Evolutionary conservation across 1,140 invertebrate species (phyloP), one percentile per base, ranked within the genome.

Genomic region (Elysia chlorotica): DNA sequence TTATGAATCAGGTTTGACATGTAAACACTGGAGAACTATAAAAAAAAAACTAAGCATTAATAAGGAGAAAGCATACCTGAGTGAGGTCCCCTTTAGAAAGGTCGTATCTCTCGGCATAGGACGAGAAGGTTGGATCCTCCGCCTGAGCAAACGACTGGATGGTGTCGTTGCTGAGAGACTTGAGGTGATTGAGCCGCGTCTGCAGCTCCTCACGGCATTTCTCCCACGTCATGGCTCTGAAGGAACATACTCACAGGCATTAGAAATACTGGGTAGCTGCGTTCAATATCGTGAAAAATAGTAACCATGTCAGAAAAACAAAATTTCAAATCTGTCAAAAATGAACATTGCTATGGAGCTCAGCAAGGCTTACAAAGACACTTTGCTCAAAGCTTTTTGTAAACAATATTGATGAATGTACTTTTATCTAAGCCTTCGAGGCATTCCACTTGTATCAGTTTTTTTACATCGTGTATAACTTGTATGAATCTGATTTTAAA

Each of bases 41-140:
- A n/a, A n/a, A n/a, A n/a, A n/a, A n/a, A n/a, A n/a, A n/a, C n/a
- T n/a, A n/a, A n/a, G n/a, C n/a, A n/a, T n/a, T n/a, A n/a, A n/a
- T n/a, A n/a, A n/a, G n/a, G n/a, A n/a, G n/a, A n/a, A n/a, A n/a
- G n/a, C n/a, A 62, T 74, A 84, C 83, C 77, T 80, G 61, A 1
- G 67, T 28, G 14, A 68, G 53, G 56, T 78, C 36, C 54, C 83
- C 83, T 61, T 73, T 76, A 10, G 79, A 82, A 56, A 82, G 59
- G 59, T 83, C 82, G 73, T 78, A 83, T 33, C 69, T 38, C 54
- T 66, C 48, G n/a, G 75, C 71, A 76, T 83, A 85, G 19, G 78
- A 56, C 25, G 71, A 65, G 36, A 82, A 74, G n/a, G 57, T 65
- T 14, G 67, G 70, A 37, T 79, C 78, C 23, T 74, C 73, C 19